Evolutionary conservation across 2,113 vertebrate species (phyloP).

Genomic region (Aldabrachelys gigantea): DNA sequence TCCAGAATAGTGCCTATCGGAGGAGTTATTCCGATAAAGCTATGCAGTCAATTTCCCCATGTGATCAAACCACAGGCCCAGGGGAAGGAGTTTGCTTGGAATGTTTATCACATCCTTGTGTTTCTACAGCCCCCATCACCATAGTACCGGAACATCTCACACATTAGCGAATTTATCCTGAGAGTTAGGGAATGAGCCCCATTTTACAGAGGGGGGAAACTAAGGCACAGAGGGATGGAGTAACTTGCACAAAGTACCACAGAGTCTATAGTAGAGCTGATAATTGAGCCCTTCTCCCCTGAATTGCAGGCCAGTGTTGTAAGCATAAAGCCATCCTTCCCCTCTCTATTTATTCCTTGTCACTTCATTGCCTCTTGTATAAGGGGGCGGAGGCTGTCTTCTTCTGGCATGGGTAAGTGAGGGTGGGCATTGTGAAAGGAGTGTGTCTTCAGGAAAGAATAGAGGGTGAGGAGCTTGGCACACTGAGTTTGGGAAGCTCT

Average conservation of each 20-base stretch:
- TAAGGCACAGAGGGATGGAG: fast-evolving
- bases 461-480: neutral
- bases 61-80: neutral
- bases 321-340: neutral
- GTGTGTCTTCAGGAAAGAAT: no score
- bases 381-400: neutral
- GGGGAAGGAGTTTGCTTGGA: neutral
- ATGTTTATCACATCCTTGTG: neutral
- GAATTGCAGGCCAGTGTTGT: neutral
- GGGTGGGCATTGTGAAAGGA: neutral
- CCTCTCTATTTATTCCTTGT: neutral
- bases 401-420: neutral
- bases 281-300: neutral
- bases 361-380: neutral
- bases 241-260: neutral
- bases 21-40: neutral
- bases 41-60: neutral
- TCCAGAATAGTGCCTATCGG: neutral
- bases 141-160: neutral
- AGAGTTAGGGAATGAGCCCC: neutral
- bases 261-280: neutral
- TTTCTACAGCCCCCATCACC: neutral
- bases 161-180: neutral
- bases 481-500: neutral
- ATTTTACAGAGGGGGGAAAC: neutral